Conservation (phyloP, 2,888 invertebrate genomes). For the Yponomeuta malinellus region DNA sequence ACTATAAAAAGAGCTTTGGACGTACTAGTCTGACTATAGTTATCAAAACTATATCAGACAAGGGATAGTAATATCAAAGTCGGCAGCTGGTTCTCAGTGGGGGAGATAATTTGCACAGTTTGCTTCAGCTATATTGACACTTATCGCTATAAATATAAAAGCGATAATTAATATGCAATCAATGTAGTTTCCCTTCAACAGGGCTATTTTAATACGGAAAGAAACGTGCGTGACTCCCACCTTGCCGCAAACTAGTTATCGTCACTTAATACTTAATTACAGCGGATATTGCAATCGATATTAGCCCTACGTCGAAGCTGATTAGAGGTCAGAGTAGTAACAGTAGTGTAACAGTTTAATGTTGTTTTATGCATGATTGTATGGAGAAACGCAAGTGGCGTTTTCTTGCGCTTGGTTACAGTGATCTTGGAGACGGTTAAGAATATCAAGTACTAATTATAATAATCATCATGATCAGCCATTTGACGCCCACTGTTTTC, state of each 20-base stretch:
- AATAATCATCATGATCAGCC: too few species aligned
- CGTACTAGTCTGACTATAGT: too few species aligned
- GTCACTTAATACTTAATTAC: neutral
- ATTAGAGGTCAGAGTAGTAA: neutral
- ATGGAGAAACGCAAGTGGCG: neutral
- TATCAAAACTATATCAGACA: neutral
- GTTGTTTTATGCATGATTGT: neutral
- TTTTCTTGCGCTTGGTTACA: neutral
- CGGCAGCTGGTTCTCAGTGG: neutral
- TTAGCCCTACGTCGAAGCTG: neutral
- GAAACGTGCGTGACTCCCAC: neutral
- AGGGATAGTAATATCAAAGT: neutral
- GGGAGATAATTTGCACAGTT: constrained; percentile 6
- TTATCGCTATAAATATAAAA: neutral
- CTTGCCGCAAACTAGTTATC: neutral
- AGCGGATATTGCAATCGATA: neutral
- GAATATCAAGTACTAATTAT: neutral
- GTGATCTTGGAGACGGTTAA: neutral
- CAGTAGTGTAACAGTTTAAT: neutral
- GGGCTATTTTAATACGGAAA: neutral
- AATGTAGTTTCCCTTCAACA: neutral
- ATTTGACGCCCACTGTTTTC: too few species aligned
- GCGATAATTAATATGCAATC: neutral
- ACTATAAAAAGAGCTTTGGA: too few species aligned
- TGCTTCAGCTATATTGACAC: neutral